These are phyloP conservation scores for Podarcis muralis DNA, from an alignment of 2,113 vertebrate species.

Conservation along the genomic window DNA sequence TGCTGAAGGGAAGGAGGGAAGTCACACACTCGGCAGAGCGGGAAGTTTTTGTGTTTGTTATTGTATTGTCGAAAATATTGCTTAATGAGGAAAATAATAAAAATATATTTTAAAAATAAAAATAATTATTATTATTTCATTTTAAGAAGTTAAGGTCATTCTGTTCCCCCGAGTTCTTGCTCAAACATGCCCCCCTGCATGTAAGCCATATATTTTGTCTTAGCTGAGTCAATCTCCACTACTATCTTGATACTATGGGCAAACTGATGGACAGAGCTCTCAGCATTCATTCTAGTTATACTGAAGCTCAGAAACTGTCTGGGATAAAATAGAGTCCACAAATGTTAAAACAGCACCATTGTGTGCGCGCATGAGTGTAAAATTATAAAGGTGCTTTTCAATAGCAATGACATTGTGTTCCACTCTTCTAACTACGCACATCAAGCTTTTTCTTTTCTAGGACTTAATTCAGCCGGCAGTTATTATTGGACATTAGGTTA, in stretches of 20 bases:
- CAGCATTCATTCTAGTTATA: neutral
- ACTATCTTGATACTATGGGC: neutral
- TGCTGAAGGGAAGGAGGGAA: too few relatives aligned
- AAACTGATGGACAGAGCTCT: neutral
- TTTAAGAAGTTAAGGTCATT: too few relatives aligned
- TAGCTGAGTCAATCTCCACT: neutral
- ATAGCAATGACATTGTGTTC: neutral
- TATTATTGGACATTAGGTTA: conserved; percentile 19
- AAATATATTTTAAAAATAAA: too few relatives aligned
- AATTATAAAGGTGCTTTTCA: conserved; percentile 27
- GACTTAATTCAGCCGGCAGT: neutral
- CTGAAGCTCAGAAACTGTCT: neutral
- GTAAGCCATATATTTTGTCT: neutral
- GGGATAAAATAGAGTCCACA: neutral
- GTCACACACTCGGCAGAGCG: too few relatives aligned
- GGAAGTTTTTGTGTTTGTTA: too few relatives aligned
- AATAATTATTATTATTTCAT: too few relatives aligned
- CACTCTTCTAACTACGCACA: neutral
- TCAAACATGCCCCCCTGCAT: neutral
- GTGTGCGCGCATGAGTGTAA: neutral
- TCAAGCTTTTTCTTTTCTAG: conserved; percentile 29
- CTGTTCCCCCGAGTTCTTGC: too few relatives aligned
- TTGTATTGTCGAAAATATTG: too few relatives aligned
- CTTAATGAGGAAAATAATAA: too few relatives aligned
- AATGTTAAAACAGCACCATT: conserved; percentile 22